These are phyloP conservation scores for Caenorhabditis sp. DNA, from an alignment of 2,888 invertebrate genomes.

Conservation along the genomic window DNA sequence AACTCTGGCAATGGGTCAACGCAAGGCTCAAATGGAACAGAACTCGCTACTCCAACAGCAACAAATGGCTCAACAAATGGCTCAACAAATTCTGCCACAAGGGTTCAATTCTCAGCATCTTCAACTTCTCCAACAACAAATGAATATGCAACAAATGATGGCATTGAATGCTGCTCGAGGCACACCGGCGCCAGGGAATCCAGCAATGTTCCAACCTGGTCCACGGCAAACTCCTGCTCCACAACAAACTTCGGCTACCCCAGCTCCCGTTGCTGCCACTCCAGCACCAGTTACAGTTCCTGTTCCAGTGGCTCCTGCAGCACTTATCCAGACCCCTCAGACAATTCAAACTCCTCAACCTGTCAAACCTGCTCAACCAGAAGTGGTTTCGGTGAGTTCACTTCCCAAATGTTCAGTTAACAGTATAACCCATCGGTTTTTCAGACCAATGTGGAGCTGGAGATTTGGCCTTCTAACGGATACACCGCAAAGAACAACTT, in stretches of 20 bases:
- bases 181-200: not conserved
- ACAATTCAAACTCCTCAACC: constrained; percentile 7
- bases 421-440: not conserved
- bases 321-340: not conserved
- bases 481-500: constrained; percentile 28
- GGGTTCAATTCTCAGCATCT: not conserved
- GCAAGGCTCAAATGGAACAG: not conserved
- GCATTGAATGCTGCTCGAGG: not conserved
- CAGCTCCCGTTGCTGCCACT: not conserved
- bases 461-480: constrained; percentile 62
- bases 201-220: constrained; percentile 8
- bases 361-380: not conserved
- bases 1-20: no score
- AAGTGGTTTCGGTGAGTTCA: not conserved
- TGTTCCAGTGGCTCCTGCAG: not conserved
- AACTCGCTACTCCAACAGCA: constrained; percentile 28
- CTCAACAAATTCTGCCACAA: not conserved
- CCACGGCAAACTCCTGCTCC: not conserved
- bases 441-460: constrained; percentile 43
- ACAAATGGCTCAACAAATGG: constrained; percentile 21
- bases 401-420: not conserved
- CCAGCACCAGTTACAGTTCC: not conserved
- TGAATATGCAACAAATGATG: not conserved
- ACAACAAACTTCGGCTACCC: constrained; percentile 4
- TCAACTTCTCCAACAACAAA: constrained; percentile 6